Evolutionary conservation across 2,888 invertebrate species (phyloP), one percentile per base, ranked within the genome.

Genomic region (Brachycybe producta): DNA sequence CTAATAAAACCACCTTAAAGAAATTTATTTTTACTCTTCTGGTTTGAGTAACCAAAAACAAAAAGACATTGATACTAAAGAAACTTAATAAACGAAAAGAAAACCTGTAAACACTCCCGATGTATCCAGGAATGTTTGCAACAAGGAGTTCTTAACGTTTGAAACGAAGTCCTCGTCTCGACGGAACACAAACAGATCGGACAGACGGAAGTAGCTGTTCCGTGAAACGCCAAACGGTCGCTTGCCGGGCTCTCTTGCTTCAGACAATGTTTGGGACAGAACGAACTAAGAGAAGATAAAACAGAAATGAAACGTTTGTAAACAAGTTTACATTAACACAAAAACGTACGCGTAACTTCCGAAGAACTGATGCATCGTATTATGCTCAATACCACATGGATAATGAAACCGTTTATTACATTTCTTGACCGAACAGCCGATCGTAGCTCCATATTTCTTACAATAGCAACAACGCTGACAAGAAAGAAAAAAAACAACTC

Each of bases 81-180:
- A n/a, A n/a, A n/a, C n/a, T n/a, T n/a, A n/a, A n/a, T n/a, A n/a
- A n/a, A n/a, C n/a, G n/a, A 23, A 11, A 43, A 40, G 52, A 58
- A 56, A 62, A 78, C 79, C 69, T 80, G 78, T 27, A 84, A 62
- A 66, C 87, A 87, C 15, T 59, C 61, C 39, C 80, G 72, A 60
- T 87, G 87, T 60, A 84, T 82, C 79, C 82, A 84, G 0, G 79
- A 76, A 55, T 79, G 79, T 24, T 75, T 76, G 57, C 87, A 87
- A 65, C 87, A 87, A 0, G 82, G 79, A 0, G 84, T 77, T 73
- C 78, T 76, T 23, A 86, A 68, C 0, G 78, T 76, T 1, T 69
- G 27, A 51, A 39, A 13, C 11, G 21, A 19, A 19, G 43, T n/a
- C 26, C 67, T 68, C 0, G 70, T 68, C 0, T 70, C 62, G 2